phyloP scores from a whole-genome alignment of 2,797 vertebrate genomes.

The Dendrocincla fuliginosa region DNA sequence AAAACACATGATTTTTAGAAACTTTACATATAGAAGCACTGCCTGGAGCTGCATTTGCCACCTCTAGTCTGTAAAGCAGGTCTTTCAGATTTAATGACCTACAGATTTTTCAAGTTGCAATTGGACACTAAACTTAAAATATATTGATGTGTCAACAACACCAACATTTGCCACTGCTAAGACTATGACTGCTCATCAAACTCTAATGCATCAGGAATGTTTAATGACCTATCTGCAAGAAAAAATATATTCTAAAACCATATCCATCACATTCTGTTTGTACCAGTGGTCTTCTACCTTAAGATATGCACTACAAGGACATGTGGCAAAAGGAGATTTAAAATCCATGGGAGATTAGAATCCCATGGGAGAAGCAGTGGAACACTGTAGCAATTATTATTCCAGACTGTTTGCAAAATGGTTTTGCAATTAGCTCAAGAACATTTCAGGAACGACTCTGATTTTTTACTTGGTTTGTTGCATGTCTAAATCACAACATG shows the following conservation, averaged over 20 bases:
- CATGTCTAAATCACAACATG: background rate
- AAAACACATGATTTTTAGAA: background rate
- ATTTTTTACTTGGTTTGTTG: background rate
- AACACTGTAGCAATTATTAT: background rate
- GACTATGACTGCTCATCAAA: background rate
- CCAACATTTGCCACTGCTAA: background rate
- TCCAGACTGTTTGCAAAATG: background rate
- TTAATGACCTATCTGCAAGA: background rate
- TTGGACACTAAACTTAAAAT: background rate
- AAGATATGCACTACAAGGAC: background rate
- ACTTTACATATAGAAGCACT: background rate
- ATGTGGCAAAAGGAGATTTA: background rate
- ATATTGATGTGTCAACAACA: background rate
- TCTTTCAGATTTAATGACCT: background rate
- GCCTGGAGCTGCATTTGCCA: background rate
- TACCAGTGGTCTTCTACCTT: background rate
- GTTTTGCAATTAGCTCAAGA: background rate
- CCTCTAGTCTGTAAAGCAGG: background rate
- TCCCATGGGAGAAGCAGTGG: background rate
- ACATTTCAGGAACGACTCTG: background rate
- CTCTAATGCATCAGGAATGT: accelerated
- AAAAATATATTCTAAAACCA: background rate
- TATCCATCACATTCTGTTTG: background rate
- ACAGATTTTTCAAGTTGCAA: background rate
- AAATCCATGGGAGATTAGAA: too few species aligned